These are phyloP conservation scores for Nephrotoma guestfalica DNA, from an alignment of 2,888 invertebrate genomes.

Conservation along the genomic window DNA sequence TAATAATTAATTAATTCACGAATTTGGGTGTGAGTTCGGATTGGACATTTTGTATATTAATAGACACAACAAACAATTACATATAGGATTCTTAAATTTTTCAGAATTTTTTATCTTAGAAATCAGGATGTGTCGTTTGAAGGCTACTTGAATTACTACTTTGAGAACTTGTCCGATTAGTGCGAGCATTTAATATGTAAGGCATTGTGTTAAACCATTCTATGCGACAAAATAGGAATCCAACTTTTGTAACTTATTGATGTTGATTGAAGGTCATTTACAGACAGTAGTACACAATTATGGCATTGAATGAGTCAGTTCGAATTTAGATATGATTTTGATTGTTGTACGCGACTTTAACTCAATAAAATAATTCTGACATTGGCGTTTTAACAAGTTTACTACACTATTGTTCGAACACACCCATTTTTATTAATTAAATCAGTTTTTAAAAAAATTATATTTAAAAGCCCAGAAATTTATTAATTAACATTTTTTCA, in stretches of 20 bases:
- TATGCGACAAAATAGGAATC: background rate
- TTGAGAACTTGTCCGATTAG: background rate
- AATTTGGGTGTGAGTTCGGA: background rate
- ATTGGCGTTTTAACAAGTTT: background rate
- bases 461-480: too few relatives aligned
- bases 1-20: background rate
- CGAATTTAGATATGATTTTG: background rate
- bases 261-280: background rate
- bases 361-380: background rate
- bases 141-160: background rate
- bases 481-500: too few relatives aligned
- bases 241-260: background rate
- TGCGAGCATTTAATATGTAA: background rate
- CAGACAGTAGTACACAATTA: background rate
- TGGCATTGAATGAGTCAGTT: background rate
- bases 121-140: background rate
- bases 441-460: too few relatives aligned
- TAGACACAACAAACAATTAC: background rate
- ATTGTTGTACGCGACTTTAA: background rate
- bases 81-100: background rate
- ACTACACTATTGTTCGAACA: background rate
- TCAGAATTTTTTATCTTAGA: background rate
- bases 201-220: background rate
- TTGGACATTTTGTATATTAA: background rate
- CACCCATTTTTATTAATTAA: background rate